Percentiles rank a stretch among this genome's conserved stretches.
Evolutionary conservation across 2,797 vertebrate species (phyloP).

Genomic region (Gorsachius magnificus): DNA sequence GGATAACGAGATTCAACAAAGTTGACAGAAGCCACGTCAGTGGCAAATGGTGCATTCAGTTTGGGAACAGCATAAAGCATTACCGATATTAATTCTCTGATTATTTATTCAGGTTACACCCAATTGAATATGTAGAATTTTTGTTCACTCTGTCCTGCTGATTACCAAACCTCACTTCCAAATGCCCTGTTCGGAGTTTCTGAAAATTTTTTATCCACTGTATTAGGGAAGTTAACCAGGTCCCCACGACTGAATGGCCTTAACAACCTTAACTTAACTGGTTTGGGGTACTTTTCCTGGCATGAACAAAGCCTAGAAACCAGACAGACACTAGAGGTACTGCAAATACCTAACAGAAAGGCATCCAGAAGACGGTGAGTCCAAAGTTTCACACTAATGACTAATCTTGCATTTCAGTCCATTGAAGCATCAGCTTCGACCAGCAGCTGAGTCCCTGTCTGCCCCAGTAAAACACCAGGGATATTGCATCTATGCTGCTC

Average conservation of each 20-base stretch:
- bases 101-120: conserved; percentile 14
- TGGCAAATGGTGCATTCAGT: not conserved
- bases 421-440: not conserved
- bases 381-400: not conserved
- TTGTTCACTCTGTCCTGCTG: not conserved
- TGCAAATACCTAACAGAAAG: not conserved
- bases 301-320: not conserved
- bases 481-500: no score
- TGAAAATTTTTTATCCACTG: not conserved
- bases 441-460: not conserved
- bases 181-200: not conserved
- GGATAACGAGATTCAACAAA: not conserved
- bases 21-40: not conserved
- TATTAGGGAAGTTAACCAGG: not conserved
- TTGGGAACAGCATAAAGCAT: not conserved
- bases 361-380: not conserved
- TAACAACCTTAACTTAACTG: no score
- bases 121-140: not conserved
- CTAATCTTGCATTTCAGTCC: not conserved
- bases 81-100: not conserved
- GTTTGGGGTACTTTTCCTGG: not conserved
- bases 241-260: not conserved
- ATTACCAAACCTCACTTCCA: not conserved
- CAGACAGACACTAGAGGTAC: not conserved
- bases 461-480: no score